phyloP scores from a whole-genome alignment of 1,140 invertebrate genomes.

The Trypoxylus dichotomus region DNA sequence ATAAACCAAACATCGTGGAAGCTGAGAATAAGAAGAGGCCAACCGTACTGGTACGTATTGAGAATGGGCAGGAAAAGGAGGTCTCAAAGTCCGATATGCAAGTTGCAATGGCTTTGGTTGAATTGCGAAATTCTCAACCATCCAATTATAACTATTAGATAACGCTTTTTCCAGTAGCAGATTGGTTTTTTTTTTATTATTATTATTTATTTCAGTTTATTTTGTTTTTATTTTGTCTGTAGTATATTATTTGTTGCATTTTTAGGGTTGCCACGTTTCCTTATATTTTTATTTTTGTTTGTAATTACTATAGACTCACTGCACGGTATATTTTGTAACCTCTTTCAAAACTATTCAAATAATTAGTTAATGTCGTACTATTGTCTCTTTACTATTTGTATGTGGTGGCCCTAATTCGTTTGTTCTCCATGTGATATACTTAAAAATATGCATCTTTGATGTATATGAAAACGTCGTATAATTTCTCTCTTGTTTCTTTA shows the following conservation, averaged over 20 bases:
- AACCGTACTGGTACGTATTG: constrained; percentile 58
- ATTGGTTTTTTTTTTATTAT: background rate
- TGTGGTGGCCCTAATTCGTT: background rate
- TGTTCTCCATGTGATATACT: background rate
- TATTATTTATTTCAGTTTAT: background rate
- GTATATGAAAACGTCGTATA: background rate
- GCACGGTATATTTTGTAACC: background rate
- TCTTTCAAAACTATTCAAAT: background rate
- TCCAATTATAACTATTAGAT: constrained; percentile 27
- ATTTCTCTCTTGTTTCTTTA: background rate
- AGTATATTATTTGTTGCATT: background rate
- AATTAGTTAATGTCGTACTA: too few relatives aligned
- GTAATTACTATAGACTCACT: background rate
- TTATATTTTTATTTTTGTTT: background rate
- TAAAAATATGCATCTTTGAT: background rate
- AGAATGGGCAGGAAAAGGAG: constrained; percentile 53
- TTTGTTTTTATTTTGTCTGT: background rate
- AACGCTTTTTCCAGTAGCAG: background rate
- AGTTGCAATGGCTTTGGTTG: constrained; percentile 68
- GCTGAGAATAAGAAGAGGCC: constrained; percentile 59
- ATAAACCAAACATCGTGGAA: constrained; percentile 33
- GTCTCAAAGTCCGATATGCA: constrained; percentile 51
- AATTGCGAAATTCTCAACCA: constrained; percentile 54
- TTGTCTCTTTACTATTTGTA: background rate
- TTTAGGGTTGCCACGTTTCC: background rate